phyloP scores from a whole-genome alignment of 2,113 vertebrate genomes.

The Etheostoma spectabile region DNA sequence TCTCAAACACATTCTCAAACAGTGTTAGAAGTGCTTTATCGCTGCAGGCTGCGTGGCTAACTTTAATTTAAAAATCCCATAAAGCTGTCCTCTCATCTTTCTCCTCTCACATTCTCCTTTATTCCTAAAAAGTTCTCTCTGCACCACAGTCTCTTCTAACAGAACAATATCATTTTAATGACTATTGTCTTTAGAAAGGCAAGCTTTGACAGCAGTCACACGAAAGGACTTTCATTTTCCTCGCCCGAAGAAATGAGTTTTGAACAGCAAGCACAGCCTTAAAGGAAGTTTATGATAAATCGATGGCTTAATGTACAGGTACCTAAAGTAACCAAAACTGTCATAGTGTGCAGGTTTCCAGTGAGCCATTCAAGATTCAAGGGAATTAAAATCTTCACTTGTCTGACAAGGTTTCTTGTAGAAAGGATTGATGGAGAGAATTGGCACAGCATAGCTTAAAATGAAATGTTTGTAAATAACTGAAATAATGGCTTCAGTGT shows the following conservation, averaged over 20 bases:
- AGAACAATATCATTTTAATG: slow-evolving; percentile 51
- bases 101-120: slow-evolving; percentile 12
- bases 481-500: slow-evolving; percentile 52
- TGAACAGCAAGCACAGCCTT: slow-evolving; percentile 16
- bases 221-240: slow-evolving; percentile 31
- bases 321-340: slow-evolving; percentile 31
- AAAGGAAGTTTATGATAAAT: slow-evolving; percentile 46
- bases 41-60: slow-evolving; percentile 43
- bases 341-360: slow-evolving; percentile 3
- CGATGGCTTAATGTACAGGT: slow-evolving; percentile 25
- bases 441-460: slow-evolving; percentile 45
- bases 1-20: slow-evolving; percentile 58
- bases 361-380: background rate
- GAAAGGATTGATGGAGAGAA: slow-evolving; percentile 51
- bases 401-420: slow-evolving; percentile 43
- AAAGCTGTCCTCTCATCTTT: slow-evolving; percentile 52
- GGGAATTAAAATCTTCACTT: slow-evolving; percentile 38
- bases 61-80: slow-evolving; percentile 60
- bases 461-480: slow-evolving; percentile 64
- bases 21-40: slow-evolving; percentile 46
- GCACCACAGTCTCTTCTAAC: slow-evolving; percentile 15
- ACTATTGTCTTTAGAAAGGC: slow-evolving; percentile 47
- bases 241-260: slow-evolving; percentile 3
- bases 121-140: slow-evolving; percentile 31
- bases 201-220: slow-evolving; percentile 32